These are phyloP conservation scores for Ptilodon capucinus DNA, from an alignment of 2,888 invertebrate genomes.

Conservation along the genomic window DNA sequence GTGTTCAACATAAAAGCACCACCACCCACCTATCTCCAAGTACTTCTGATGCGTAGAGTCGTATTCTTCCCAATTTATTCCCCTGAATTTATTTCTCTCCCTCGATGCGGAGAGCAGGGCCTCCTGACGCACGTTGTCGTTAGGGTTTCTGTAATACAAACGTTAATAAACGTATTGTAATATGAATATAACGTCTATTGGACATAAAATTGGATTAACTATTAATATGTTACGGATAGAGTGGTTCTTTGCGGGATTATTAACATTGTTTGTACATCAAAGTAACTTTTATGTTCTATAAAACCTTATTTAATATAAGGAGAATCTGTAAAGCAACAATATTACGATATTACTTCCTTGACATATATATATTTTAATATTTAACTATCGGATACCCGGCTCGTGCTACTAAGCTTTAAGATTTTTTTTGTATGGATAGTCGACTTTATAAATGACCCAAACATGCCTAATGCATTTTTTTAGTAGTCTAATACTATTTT, in stretches of 20 bases:
- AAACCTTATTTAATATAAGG: too few species aligned
- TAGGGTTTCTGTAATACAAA: slow-evolving; percentile 87
- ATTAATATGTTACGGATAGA: not conserved
- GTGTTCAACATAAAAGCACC: not conserved
- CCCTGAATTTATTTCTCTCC: slow-evolving; percentile 92
- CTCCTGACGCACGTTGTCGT: slow-evolving; percentile 91
- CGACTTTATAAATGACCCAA: too few species aligned
- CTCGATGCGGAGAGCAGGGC: slow-evolving; percentile 89
- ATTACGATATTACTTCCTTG: too few species aligned
- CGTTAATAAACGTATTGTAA: slow-evolving; percentile 17
- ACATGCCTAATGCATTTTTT: too few species aligned
- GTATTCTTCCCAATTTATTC: slow-evolving; percentile 95
- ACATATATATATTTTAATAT: too few species aligned
- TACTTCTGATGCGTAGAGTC: slow-evolving; percentile 96
- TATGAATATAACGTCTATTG: not conserved
- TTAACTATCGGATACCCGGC: too few species aligned
- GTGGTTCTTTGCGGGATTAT: not conserved
- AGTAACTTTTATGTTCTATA: too few species aligned
- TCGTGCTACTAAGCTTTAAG: too few species aligned
- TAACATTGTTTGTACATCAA: not conserved
- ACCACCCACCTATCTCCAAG: slow-evolving; percentile 92
- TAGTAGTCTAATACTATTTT: too few species aligned
- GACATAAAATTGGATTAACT: not conserved
- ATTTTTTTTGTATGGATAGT: too few species aligned
- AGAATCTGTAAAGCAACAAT: too few species aligned